Evolutionary conservation across 2,797 vertebrate species (phyloP).

Genomic region (Lepus townsendii): DNA sequence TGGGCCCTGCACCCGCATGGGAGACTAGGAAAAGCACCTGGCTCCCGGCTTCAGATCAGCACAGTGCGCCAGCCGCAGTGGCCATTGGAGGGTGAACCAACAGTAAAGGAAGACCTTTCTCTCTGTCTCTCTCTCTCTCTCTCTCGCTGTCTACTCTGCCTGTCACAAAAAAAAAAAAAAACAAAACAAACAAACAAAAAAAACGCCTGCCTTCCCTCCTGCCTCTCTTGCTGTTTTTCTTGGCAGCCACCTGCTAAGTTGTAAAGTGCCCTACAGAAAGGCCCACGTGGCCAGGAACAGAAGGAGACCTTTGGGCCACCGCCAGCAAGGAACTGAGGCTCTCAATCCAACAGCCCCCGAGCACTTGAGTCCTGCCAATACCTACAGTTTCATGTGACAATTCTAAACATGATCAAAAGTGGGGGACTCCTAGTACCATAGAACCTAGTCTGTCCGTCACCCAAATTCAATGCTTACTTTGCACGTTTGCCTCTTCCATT

Average conservation of each 20-base stretch:
- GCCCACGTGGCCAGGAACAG: neutral
- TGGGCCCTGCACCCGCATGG: too few relatives aligned
- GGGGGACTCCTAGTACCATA: neutral
- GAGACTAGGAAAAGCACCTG: too few relatives aligned
- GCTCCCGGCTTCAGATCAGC: too few relatives aligned
- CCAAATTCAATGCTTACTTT: neutral
- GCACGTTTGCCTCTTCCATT: neutral
- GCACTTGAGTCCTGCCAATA: neutral
- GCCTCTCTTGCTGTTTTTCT: neutral
- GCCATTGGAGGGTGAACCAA: too few relatives aligned
- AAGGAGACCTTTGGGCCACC: neutral
- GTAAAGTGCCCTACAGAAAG: neutral
- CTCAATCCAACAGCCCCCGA: neutral
- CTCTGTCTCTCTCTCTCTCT: too few relatives aligned
- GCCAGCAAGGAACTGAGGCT: neutral
- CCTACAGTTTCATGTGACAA: neutral
- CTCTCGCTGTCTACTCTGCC: too few relatives aligned
- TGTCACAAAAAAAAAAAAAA: too few relatives aligned
- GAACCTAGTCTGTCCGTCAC: neutral
- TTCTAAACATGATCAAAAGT: conserved; percentile 25
- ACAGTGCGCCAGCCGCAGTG: too few relatives aligned
- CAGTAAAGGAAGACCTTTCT: too few relatives aligned
- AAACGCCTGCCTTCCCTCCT: neutral
- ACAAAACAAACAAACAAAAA: too few relatives aligned
- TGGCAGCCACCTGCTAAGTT: neutral